Base-by-base conservation (phyloP, 2,113 vertebrate genomes). In the Scortum barcoo region DNA sequence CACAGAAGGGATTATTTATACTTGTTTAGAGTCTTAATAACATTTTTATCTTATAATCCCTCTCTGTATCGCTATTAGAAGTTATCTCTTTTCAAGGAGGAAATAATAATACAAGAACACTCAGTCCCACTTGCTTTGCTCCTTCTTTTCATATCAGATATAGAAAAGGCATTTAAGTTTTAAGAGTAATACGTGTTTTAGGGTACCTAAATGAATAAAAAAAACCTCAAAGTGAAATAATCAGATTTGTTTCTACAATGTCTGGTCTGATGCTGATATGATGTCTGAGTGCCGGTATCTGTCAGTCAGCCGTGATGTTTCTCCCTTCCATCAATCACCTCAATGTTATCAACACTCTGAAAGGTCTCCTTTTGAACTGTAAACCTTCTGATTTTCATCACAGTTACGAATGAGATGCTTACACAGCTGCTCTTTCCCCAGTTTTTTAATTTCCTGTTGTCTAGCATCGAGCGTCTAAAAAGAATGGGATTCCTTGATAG, bases 371-470 rank as follows among this genome's bases (percentile, higher is more conserved):
- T 60, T 87, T 63, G 28, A 61, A 63, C 10, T 66, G 38, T 42
- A 53, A 46, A 82, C 63, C 56, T 38, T 78, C 62, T 79, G 91
- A 93, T 91, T 79, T 53, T 63, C 89, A 91, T 90, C 83, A n/a
- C 83, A 71, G 81, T 80, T 79, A 68, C 28, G 60, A 86, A 76
- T 72, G 51, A 84, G 58, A 63, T 51, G 65, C 66, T 91, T 69
- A 86, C 30, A 19, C 79, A 48, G 76, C 58, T 33, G 53, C 83
- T 77, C 77, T 81, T 36, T 50, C 75, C 76, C 48, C 61, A 20
- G 26, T 66, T 62, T 84, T 94, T 95, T 94, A 92, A 95, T 95
- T 94, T 95, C 94, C 95, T 95, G 93, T 91, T 87, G 85, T 91
- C 84, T 84, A 36, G 61, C 42, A 53, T 5, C 70, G 66, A 86